Percentiles rank a stretch among this genome's conserved stretches.
Evolutionary conservation across 2,797 vertebrate genomes (phyloP).

Genomic region (Jordanella pulchra): DNA sequence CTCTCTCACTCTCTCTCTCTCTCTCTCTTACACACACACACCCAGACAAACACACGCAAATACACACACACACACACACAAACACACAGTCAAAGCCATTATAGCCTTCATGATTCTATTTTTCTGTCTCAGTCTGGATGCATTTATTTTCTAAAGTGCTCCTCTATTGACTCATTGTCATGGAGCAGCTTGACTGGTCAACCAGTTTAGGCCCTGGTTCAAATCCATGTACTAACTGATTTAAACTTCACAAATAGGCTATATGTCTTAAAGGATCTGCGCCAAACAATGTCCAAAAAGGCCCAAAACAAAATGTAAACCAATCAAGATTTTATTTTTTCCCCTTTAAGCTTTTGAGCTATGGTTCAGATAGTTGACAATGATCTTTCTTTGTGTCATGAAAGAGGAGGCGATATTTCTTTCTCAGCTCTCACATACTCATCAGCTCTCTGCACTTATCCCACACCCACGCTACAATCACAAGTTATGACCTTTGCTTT

Average conservation of each 20-base stretch:
- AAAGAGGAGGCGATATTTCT: conserved; percentile 64
- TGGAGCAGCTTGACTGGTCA: conserved; percentile 75
- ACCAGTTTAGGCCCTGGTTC: conserved; percentile 67
- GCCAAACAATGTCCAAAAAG: conserved; percentile 50
- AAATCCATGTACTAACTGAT: conserved; percentile 72
- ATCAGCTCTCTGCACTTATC: conserved; percentile 68
- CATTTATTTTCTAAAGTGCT: conserved; percentile 82
- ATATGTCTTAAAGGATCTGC: conserved; percentile 56
- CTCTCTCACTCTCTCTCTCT: neutral
- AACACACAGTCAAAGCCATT: conserved; percentile 63
- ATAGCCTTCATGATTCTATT: conserved; percentile 77
- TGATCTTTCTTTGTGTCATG: conserved; percentile 52
- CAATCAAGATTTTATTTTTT: conserved; percentile 61
- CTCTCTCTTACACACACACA: too few relatives aligned
- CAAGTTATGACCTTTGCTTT: conserved; percentile 81
- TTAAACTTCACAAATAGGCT: conserved; percentile 65
- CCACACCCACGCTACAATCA: conserved; percentile 75
- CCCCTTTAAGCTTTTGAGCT: conserved; percentile 48
- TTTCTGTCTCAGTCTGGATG: conserved; percentile 78
- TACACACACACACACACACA: too few relatives aligned
- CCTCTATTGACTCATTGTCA: conserved; percentile 84
- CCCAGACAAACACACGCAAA: neutral
- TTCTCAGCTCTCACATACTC: conserved; percentile 55
- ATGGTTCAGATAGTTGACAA: conserved; percentile 41
- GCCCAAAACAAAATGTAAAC: conserved; percentile 62